A percentile compares a stretch with the other conserved stretches of the same genome.
Conservation (phyloP, 92 coral and sea anemone species). For the Umimayanthus chanpuru region DNA sequence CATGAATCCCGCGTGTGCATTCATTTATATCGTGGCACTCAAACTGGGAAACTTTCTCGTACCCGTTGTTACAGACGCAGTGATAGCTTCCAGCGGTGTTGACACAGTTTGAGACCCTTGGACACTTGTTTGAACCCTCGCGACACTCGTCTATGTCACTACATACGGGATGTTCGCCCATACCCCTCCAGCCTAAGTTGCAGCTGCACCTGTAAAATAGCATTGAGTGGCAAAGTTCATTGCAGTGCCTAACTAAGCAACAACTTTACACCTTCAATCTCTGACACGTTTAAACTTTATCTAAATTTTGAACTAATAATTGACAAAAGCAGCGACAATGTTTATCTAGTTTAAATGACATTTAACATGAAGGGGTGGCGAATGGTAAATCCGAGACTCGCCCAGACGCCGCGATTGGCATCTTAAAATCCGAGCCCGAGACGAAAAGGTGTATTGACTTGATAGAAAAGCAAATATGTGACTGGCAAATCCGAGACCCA, state of each 20-base stretch:
- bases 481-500: no score
- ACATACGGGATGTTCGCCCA: conserved; percentile 53
- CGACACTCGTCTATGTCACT: conserved; percentile 55
- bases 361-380: no score
- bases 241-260: neutral
- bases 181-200: conserved; percentile 57
- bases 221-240: neutral
- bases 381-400: no score
- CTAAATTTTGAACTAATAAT: no score
- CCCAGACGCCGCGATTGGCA: no score
- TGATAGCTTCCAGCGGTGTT: conserved; percentile 66
- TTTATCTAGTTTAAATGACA: no score
- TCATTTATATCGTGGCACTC: conserved; percentile 68
- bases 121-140: conserved; percentile 59
- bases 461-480: no score
- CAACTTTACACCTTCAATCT: no score
- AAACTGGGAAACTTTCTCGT: conserved; percentile 56
- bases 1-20: conserved; percentile 72
- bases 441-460: no score
- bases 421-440: no score
- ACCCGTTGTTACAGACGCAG: conserved; percentile 65
- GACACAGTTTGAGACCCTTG: conserved; percentile 53
- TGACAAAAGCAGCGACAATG: no score
- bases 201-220: conserved; percentile 44
- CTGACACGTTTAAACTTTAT: no score